phyloP scores from a whole-genome alignment of 2,888 invertebrate genomes.

The Chouioia cunea region DNA sequence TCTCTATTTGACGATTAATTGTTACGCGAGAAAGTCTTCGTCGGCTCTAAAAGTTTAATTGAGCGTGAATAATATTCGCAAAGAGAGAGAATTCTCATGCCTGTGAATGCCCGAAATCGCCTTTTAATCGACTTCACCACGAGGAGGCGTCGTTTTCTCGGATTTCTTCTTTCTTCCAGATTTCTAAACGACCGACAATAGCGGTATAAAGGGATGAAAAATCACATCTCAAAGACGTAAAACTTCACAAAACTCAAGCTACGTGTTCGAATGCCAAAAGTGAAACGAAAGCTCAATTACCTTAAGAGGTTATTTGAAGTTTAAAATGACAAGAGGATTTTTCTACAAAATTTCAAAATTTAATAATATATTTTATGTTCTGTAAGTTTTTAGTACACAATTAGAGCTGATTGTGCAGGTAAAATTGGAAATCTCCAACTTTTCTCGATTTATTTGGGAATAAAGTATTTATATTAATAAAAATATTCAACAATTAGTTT shows the following conservation, averaged over 20 bases:
- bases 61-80: slow-evolving; percentile 62
- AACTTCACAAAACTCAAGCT: slow-evolving; percentile 39
- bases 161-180: slow-evolving; percentile 27
- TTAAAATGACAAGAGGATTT: slow-evolving; percentile 15
- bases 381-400: slow-evolving; percentile 37
- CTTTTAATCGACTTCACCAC: slow-evolving; percentile 41
- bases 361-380: slow-evolving; percentile 38
- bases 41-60: slow-evolving; percentile 60
- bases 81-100: slow-evolving; percentile 1
- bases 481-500: background rate
- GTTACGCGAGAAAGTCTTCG: slow-evolving; percentile 39
- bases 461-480: background rate
- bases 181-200: slow-evolving; percentile 25
- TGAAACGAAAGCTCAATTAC: background rate
- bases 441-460: no score
- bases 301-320: slow-evolving; percentile 32
- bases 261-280: slow-evolving; percentile 9
- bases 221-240: slow-evolving; percentile 39
- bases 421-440: slow-evolving; percentile 12
- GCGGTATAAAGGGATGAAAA: slow-evolving; percentile 42
- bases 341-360: slow-evolving; percentile 40
- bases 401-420: slow-evolving; percentile 38
- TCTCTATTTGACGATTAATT: slow-evolving; percentile 46
- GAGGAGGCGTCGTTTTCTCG: slow-evolving; percentile 27
- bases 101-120: slow-evolving; percentile 40